Percentiles rank a stretch among this genome's conserved stretches.
These are phyloP conservation scores for Athalia cordata DNA, from an alignment of 2,888 invertebrate species.

Conservation along the genomic window DNA sequence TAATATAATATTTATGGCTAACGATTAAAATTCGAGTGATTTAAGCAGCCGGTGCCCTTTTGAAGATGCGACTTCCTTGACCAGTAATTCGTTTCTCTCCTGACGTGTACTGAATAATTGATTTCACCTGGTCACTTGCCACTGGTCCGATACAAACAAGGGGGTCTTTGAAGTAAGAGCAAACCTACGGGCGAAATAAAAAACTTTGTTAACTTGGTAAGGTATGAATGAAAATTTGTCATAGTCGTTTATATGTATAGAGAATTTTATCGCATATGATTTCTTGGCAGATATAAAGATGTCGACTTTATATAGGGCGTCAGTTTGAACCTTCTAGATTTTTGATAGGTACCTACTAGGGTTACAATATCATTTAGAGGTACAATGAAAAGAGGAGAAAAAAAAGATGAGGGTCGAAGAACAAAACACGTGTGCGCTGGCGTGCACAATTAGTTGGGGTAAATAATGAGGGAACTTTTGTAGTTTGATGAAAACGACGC, in stretches of 20 bases:
- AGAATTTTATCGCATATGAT: not conserved
- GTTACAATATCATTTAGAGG: too few species aligned
- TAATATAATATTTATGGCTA: slow-evolving; percentile 1
- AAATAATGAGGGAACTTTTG: too few species aligned
- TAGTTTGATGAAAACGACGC: too few species aligned
- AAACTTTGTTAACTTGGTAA: not conserved
- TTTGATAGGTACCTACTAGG: too few species aligned
- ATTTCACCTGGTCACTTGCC: slow-evolving; percentile 84
- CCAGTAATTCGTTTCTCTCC: slow-evolving; percentile 87
- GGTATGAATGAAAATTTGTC: too few species aligned
- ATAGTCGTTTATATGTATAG: too few species aligned
- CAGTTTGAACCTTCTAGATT: too few species aligned
- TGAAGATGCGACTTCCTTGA: slow-evolving; percentile 68
- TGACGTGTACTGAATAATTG: slow-evolving; percentile 84
- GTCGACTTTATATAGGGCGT: not conserved
- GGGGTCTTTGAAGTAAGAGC: slow-evolving; percentile 94
- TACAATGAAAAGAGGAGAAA: too few species aligned
- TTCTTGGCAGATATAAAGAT: not conserved
- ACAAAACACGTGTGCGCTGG: too few species aligned
- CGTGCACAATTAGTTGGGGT: too few species aligned
- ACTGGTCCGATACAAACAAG: slow-evolving; percentile 91
- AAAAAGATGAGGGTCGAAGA: too few species aligned
- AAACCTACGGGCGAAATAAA: slow-evolving; percentile 77
- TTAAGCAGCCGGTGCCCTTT: slow-evolving; percentile 67
- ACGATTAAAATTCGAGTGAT: slow-evolving; percentile 15